These are phyloP conservation scores for Rhagonycha fulva DNA, from an alignment of 2,888 invertebrate species.

Conservation along the genomic window DNA sequence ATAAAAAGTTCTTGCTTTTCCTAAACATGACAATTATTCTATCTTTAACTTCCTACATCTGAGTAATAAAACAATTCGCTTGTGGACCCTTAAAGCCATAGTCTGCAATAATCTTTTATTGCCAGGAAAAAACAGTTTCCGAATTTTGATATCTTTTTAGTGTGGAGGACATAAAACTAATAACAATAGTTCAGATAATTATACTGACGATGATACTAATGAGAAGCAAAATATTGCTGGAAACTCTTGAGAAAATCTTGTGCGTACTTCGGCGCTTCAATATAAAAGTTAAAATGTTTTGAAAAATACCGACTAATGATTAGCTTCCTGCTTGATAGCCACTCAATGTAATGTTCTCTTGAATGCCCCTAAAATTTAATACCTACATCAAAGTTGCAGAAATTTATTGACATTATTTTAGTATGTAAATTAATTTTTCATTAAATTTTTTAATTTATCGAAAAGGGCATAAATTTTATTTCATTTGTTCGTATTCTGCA, in stretches of 20 bases:
- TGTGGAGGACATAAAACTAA: neutral
- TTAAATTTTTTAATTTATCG: neutral
- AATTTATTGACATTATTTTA: neutral
- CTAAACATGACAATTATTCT: neutral
- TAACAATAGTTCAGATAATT: neutral
- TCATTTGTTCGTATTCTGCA: neutral
- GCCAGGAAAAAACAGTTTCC: neutral
- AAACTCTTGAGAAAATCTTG: neutral
- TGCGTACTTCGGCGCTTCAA: neutral
- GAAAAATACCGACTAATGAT: neutral
- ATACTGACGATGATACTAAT: neutral
- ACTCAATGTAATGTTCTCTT: neutral
- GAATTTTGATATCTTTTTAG: neutral
- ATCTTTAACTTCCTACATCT: neutral
- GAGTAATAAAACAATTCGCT: neutral
- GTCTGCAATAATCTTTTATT: neutral
- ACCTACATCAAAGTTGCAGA: neutral
- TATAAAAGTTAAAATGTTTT: neutral
- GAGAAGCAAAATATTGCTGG: neutral
- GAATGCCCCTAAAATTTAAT: neutral
- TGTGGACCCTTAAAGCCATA: neutral
- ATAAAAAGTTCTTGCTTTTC: neutral
- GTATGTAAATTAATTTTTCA: neutral
- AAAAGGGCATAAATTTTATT: neutral
- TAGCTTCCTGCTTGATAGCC: neutral